A percentile compares a stretch with the other conserved stretches of the same genome.
phyloP scores from a whole-genome alignment of 1,140 invertebrate genomes.

The Pogonomyrmex californicus region DNA sequence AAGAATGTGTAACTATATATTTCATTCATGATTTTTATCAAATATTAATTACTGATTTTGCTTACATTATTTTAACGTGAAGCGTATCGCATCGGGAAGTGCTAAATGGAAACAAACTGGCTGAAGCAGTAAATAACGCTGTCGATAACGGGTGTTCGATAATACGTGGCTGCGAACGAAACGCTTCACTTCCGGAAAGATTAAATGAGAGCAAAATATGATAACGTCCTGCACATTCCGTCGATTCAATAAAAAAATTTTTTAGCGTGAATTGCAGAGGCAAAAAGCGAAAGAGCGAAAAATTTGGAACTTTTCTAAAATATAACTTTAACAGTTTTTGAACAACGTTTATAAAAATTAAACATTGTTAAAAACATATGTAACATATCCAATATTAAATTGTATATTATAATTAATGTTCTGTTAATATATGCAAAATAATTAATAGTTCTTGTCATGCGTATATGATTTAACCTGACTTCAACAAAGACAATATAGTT shows the following conservation, averaged over 20 bases:
- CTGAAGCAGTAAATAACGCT: conserved; percentile 56
- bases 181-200: conserved; percentile 59
- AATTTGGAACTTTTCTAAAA: neutral
- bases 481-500: conserved; percentile 25
- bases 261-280: neutral
- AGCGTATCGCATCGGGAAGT: conserved; percentile 25
- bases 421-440: conserved; percentile 20
- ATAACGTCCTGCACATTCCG: conserved; percentile 41
- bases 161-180: conserved; percentile 55
- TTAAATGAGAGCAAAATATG: conserved; percentile 68
- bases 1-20: too few species aligned
- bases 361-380: neutral
- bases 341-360: neutral
- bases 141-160: conserved; percentile 65
- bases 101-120: conserved; percentile 56
- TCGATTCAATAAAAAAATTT: conserved; percentile 24
- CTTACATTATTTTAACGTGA: conserved; percentile 7
- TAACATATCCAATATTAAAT: neutral
- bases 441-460: conserved; percentile 16
- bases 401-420: conserved; percentile 5
- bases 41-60: conserved; percentile 57
- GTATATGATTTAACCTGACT: neutral
- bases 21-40: conserved; percentile 15
- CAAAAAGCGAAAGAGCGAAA: neutral
- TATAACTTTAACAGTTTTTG: neutral